A percentile compares a stretch with the other conserved stretches of the same genome.
These are phyloP conservation scores for Ypsolopha scabrella DNA, from an alignment of 2,888 invertebrate species.

Conservation along the genomic window DNA sequence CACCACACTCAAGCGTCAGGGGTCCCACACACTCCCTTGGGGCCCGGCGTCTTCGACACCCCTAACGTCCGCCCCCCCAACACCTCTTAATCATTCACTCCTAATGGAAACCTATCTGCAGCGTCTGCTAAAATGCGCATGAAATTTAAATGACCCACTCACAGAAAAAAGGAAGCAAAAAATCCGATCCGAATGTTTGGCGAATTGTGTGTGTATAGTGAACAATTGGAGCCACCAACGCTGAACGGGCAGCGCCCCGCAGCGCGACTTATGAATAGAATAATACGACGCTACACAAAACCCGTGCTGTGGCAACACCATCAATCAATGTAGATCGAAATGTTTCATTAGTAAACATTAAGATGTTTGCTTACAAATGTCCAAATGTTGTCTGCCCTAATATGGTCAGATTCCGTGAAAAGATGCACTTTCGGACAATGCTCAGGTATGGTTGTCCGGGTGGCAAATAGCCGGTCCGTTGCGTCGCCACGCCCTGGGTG, in stretches of 20 bases:
- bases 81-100: constrained; percentile 61
- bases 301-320: constrained; percentile 48
- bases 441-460: constrained; percentile 14
- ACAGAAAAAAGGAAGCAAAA: constrained; percentile 31
- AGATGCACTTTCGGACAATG: constrained; percentile 36
- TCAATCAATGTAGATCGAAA: constrained; percentile 66
- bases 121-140: constrained; percentile 50
- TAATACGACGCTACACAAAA: constrained; percentile 55
- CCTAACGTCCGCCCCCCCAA: constrained; percentile 11
- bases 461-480: neutral
- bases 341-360: constrained; percentile 70
- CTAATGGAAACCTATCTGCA: constrained; percentile 55
- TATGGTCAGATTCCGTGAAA: constrained; percentile 57
- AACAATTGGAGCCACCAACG: constrained; percentile 65
- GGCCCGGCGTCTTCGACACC: constrained; percentile 9
- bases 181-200: constrained; percentile 47
- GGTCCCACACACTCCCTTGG: constrained; percentile 33
- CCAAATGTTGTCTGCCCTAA: constrained; percentile 51
- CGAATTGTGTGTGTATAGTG: constrained; percentile 33
- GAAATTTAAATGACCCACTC: constrained; percentile 60
- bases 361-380: constrained; percentile 68
- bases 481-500: neutral
- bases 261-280: constrained; percentile 60
- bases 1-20: constrained; percentile 45
- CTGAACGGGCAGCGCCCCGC: constrained; percentile 47